Percentiles rank a stretch among this genome's conserved stretches.
These are phyloP conservation scores for Protonibea diacanthus DNA, from an alignment of 2,797 vertebrate species.

Conservation along the genomic window DNA sequence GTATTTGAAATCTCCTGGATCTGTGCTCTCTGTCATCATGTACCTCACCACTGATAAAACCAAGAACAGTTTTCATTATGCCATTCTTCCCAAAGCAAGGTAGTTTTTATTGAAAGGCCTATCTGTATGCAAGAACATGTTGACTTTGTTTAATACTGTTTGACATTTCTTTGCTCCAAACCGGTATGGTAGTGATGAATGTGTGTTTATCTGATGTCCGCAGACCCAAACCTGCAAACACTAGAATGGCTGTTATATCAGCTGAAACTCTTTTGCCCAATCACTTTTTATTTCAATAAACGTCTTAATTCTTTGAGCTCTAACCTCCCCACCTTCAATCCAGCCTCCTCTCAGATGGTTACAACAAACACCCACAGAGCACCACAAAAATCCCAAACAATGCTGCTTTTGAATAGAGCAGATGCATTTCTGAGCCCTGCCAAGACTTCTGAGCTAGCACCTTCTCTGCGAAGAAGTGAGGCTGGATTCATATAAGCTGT, in stretches of 20 bases:
- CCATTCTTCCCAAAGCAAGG: conserved; percentile 23
- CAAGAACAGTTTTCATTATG: conserved; percentile 28
- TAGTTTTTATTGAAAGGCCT: conserved; percentile 25
- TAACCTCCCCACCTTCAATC: conserved; percentile 1
- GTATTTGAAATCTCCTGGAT: conserved; percentile 42
- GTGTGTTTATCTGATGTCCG: conserved; percentile 56
- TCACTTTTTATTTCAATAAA: conserved; percentile 26
- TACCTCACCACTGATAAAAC: conserved; percentile 31
- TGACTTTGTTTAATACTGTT: conserved; percentile 63
- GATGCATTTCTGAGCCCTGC: conserved; percentile 40
- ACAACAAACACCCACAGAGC: conserved; percentile 17
- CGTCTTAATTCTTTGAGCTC: neutral
- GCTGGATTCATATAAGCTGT: conserved; percentile 68
- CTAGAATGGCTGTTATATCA: conserved; percentile 18
- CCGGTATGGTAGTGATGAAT: conserved; percentile 41
- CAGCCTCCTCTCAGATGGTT: neutral
- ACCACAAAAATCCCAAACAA: conserved; percentile 52
- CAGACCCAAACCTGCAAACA: conserved; percentile 46
- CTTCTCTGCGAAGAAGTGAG: conserved; percentile 43
- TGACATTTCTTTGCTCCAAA: conserved; percentile 54
- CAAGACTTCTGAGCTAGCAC: conserved; percentile 52
- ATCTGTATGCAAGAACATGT: conserved; percentile 43
- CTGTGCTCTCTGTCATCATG: conserved; percentile 23
- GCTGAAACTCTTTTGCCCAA: conserved; percentile 6
- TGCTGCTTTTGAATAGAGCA: conserved; percentile 53